These are phyloP conservation scores for Myopa tessellatipennis DNA, from an alignment of 2,888 invertebrate species.

Conservation along the genomic window DNA sequence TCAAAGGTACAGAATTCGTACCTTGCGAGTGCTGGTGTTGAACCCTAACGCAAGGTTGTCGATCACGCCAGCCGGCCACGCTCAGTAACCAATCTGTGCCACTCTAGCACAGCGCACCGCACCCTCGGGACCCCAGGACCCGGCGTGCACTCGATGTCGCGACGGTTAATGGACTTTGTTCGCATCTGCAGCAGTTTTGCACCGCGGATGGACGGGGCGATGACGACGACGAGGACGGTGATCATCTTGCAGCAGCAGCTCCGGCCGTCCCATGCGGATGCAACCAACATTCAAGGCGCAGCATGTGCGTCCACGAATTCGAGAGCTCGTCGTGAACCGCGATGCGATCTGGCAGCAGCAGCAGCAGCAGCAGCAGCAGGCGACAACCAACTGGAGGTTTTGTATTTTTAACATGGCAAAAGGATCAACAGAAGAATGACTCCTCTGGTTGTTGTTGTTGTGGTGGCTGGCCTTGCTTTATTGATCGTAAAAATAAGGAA, in stretches of 20 bases:
- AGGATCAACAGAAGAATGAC: constrained; percentile 26
- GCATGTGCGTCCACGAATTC: constrained; percentile 32
- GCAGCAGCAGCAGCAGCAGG: neutral
- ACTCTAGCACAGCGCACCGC: neutral
- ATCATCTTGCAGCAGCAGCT: constrained; percentile 12
- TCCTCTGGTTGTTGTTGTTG: constrained; percentile 5
- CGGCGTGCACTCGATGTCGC: constrained; percentile 21
- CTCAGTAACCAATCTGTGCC: neutral
- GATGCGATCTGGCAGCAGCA: constrained; percentile 11
- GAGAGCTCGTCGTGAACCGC: neutral
- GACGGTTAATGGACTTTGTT: constrained; percentile 44
- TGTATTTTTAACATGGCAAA: constrained; percentile 31
- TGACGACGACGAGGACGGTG: constrained; percentile 15
- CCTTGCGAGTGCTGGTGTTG: constrained; percentile 10
- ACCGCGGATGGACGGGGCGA: constrained; percentile 30
- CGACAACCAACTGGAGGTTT: constrained; percentile 36
- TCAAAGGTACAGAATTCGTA: neutral
- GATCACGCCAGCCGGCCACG: constrained; percentile 14
- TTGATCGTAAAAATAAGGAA: constrained; percentile 42
- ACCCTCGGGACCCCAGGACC: neutral
- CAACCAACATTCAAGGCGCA: constrained; percentile 30
- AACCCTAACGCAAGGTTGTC: constrained; percentile 23
- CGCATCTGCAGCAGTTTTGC: constrained; percentile 38
- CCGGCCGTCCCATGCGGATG: constrained; percentile 32
- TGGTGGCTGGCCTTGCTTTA: constrained; percentile 29